Conservation (phyloP, 2,797 vertebrate species). For the Prunella strophiata region DNA sequence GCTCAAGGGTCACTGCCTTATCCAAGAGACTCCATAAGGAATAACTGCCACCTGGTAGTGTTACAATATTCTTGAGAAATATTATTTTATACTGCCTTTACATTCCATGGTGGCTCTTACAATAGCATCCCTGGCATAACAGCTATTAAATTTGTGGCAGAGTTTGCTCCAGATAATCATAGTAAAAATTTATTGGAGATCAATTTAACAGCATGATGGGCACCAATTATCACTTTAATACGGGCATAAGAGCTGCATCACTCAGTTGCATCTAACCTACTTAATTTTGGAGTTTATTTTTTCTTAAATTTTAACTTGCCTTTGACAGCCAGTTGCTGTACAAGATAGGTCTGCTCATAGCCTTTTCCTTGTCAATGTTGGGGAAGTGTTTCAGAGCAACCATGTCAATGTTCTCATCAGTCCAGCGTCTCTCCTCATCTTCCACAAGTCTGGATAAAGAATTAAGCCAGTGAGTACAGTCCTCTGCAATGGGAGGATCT, state of each 20-base stretch:
- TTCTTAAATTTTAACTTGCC: constrained; percentile 65
- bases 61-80: background rate
- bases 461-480: background rate
- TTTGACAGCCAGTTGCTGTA: constrained; percentile 99
- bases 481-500: background rate
- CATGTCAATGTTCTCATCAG: constrained; percentile 95
- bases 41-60: background rate
- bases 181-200: background rate
- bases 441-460: constrained; percentile 86
- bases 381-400: constrained; percentile 98
- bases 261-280: background rate
- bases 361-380: constrained; percentile 96
- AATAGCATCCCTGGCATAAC: background rate
- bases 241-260: background rate
- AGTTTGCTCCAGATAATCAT: background rate
- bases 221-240: rapidly evolving
- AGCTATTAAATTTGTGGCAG: background rate
- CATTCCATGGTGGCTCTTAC: background rate
- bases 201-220: background rate
- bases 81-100: background rate
- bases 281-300: background rate
- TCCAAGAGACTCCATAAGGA: background rate
- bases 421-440: constrained; percentile 97
- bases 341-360: constrained; percentile 92
- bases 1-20: background rate